Percentiles rank a stretch among this genome's conserved stretches.
phyloP scores from a whole-genome alignment of 1,140 invertebrate genomes.

The honey bee (Apis mellifera) region Amel_HAv3.1 CM009935.2:9429001-9429500 shows the following conservation, averaged over 20 bases:
- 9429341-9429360: too few species aligned
- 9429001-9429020: neutral
- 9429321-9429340: too few species aligned
- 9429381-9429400: too few species aligned
- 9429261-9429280: too few species aligned
- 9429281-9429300: neutral
- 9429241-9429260: neutral
- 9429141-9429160: conserved; percentile 24
- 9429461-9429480: neutral
- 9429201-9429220: neutral
- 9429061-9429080: neutral
- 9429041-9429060: neutral
- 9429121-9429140: conserved; percentile 42
- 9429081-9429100: conserved; percentile 43
- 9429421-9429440: neutral
- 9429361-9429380: too few species aligned
- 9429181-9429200: conserved; percentile 15
- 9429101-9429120: conserved; percentile 68
- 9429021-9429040: neutral
- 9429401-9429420: neutral
- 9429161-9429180: conserved; percentile 15
- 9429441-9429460: neutral
- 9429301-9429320: too few species aligned
- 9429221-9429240: neutral
- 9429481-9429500: conserved; percentile 4